Percentiles rank a stretch among this genome's conserved stretches.
Evolutionary conservation across 2,888 invertebrate genomes (phyloP).

Genomic region (Athalia rosae): DNA sequence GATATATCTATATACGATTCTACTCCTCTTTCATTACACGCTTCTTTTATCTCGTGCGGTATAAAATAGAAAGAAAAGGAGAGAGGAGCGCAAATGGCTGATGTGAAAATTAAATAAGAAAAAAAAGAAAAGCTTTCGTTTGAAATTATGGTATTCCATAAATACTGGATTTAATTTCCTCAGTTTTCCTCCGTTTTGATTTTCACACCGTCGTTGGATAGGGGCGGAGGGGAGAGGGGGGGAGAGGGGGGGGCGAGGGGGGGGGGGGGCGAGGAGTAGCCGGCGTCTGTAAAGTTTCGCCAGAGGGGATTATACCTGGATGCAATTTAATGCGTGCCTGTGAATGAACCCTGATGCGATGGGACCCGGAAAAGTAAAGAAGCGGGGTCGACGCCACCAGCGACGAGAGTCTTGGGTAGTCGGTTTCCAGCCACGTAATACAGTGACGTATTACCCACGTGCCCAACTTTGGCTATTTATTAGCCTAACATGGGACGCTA

Average conservation of each 20-base stretch:
- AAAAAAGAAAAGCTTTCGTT: not conserved
- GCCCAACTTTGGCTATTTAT: slow-evolving; percentile 69
- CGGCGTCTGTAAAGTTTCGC: too few relatives aligned
- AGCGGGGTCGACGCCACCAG: not conserved
- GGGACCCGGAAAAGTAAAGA: slow-evolving; percentile 16
- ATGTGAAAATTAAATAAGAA: too few relatives aligned
- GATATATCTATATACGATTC: not conserved
- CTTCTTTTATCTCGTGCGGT: too few relatives aligned
- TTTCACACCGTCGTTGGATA: too few relatives aligned
- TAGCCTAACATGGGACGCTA: slow-evolving; percentile 62
- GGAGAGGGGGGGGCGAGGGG: too few relatives aligned
- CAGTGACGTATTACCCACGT: slow-evolving; percentile 65
- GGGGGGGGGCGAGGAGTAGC: too few relatives aligned
- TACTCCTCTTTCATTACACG: too few relatives aligned
- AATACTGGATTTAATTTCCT: too few relatives aligned
- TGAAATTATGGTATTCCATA: not conserved
- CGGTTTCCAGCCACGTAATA: slow-evolving; percentile 55
- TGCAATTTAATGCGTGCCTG: too few relatives aligned
- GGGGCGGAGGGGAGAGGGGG: too few relatives aligned
- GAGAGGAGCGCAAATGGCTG: not conserved
- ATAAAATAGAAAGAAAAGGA: not conserved
- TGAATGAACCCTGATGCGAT: not conserved
- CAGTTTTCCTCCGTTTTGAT: too few relatives aligned
- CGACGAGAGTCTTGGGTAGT: not conserved
- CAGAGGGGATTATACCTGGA: too few relatives aligned